These are phyloP conservation scores for Stomorhina lunata DNA, from an alignment of 2,888 invertebrate species.

Conservation along the genomic window DNA sequence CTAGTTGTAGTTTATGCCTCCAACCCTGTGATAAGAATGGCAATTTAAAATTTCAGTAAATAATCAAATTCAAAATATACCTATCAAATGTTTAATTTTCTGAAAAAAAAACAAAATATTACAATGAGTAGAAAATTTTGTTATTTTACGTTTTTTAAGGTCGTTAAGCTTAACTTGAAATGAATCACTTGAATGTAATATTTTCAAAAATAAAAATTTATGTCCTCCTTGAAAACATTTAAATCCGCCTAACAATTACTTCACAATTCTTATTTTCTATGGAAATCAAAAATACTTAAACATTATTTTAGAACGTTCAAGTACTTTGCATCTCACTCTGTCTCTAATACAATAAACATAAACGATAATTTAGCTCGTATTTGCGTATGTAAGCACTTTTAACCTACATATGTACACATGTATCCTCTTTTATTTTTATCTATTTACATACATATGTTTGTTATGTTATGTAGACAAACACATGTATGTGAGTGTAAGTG, in stretches of 20 bases:
- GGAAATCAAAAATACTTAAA: slow-evolving; percentile 12
- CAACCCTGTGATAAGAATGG: too few species aligned
- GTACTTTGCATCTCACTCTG: slow-evolving; percentile 39
- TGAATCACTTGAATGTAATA: too few species aligned
- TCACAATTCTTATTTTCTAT: too few species aligned
- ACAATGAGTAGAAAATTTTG: too few species aligned
- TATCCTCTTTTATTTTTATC: not conserved
- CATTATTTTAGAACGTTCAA: slow-evolving; percentile 11
- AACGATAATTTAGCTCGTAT: slow-evolving; percentile 61
- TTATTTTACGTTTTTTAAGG: too few species aligned
- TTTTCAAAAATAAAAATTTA: too few species aligned
- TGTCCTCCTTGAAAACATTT: not conserved
- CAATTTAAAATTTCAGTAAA: too few species aligned
- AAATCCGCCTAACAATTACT: slow-evolving; percentile 20
- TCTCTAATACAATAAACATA: slow-evolving; percentile 47
- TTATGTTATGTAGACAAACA: not conserved
- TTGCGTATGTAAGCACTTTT: slow-evolving; percentile 65
- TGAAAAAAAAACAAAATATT: too few species aligned
- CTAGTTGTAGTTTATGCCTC: too few species aligned
- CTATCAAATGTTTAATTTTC: too few species aligned
- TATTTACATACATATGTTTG: not conserved
- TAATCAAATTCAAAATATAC: too few species aligned
- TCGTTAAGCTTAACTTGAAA: too few species aligned
- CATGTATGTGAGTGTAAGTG: not conserved
- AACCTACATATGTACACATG: slow-evolving; percentile 51